phyloP scores from a whole-genome alignment of 2,113 vertebrate species.

The Aspidoscelis tigris region DNA sequence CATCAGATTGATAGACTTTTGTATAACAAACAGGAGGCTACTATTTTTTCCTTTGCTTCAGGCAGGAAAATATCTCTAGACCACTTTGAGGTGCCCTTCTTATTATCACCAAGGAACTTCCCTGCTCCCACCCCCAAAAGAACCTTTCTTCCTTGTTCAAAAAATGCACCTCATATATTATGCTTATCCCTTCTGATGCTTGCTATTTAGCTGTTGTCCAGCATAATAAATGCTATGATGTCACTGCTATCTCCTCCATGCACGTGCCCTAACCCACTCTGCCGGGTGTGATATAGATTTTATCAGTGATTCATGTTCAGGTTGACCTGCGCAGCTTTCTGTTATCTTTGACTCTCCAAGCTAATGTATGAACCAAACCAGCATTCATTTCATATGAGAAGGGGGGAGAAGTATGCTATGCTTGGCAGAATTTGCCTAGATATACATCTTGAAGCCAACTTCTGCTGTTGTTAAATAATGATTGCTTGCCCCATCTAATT shows the following conservation, averaged over 20 bases:
- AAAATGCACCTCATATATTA: neutral
- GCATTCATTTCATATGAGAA: conserved; percentile 2
- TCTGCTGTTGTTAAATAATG: conserved; percentile 23
- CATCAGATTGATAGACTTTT: neutral
- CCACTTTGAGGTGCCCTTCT: neutral
- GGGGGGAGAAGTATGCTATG: neutral
- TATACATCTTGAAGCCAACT: conserved; percentile 18
- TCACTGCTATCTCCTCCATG: conserved; percentile 1
- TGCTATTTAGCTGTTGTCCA: neutral
- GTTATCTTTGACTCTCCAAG: conserved; percentile 23
- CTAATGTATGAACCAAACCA: conserved; percentile 11
- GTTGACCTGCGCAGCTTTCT: conserved; percentile 26
- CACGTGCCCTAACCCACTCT: neutral
- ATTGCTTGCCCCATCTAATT: conserved; percentile 28
- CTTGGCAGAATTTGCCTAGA: conserved; percentile 35
- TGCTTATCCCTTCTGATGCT: neutral
- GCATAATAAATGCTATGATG: neutral
- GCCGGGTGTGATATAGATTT: conserved; percentile 20
- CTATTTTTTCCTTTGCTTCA: neutral
- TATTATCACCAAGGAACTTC: neutral
- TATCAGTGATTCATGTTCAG: conserved; percentile 17
- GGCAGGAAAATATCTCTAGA: neutral
- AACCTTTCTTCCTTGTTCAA: neutral
- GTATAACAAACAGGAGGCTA: neutral
- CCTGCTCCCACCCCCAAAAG: no score